These are phyloP conservation scores for Abramis brama DNA, from an alignment of 2,113 vertebrate species.

Conservation along the genomic window DNA sequence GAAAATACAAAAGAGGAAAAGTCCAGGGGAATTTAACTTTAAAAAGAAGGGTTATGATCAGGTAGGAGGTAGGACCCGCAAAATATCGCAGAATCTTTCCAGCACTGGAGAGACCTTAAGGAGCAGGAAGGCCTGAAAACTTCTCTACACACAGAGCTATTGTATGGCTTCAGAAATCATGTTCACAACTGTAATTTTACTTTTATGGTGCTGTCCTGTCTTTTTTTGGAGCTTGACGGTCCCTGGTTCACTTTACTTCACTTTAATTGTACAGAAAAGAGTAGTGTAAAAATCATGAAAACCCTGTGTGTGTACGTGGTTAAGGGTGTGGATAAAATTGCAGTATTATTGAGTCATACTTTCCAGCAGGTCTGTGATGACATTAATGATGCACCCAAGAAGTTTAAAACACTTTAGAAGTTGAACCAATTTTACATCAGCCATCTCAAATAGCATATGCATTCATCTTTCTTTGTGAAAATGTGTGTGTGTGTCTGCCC, in stretches of 20 bases:
- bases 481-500: background rate
- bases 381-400: slow-evolving; percentile 1
- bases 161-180: background rate
- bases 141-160: background rate
- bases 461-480: slow-evolving; percentile 26
- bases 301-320: background rate
- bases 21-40: too few species aligned
- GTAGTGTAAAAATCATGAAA: background rate
- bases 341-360: slow-evolving; percentile 24
- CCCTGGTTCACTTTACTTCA: background rate
- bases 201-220: background rate
- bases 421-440: slow-evolving; percentile 24
- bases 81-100: too few species aligned
- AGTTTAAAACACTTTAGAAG: slow-evolving; percentile 36
- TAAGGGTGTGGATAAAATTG: slow-evolving; percentile 13
- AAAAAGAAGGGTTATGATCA: too few species aligned
- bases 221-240: background rate
- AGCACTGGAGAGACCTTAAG: too few species aligned
- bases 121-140: background rate
- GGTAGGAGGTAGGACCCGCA: too few species aligned
- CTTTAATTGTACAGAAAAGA: slow-evolving; percentile 7
- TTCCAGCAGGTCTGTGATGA: slow-evolving; percentile 23
- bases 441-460: slow-evolving; percentile 10
- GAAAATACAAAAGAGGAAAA: too few species aligned
- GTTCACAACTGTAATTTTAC: background rate